Evolutionary conservation across 2,797 vertebrate species (phyloP), one percentile per base, ranked within the genome.

Genomic region (Pelochelys cantorii): DNA sequence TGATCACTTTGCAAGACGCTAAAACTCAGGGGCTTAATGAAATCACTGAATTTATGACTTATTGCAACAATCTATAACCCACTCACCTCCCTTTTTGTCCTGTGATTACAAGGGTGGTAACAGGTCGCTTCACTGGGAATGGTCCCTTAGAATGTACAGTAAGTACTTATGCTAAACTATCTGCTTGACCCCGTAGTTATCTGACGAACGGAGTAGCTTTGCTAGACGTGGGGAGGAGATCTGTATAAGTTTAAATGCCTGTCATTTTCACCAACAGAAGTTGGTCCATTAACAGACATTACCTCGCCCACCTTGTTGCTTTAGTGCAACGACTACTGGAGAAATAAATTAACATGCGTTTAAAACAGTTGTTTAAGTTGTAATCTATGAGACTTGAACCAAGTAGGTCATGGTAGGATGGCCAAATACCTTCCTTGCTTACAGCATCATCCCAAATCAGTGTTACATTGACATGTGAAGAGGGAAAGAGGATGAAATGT

Each of bases 401-500:
- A 83, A 75, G 57, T 27, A 57, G 27, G 11, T 83, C 68, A 27
- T 0, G 0, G 12, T 87, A 82, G 71, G 5, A 1, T 17, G 65
- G 65, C 68, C 62, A 62, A 55, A 18, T 62, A 42, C 84, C 86
- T 83, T 89, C 77, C 74, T 68, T 15, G 82, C 20, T 20, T 82
- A 74, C 68, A 86, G 37, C 77, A 62, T 55, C 62, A 20, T 78
- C 89, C 87, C 78, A 85, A 92, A 81, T 85, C 84, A 78, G 68
- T n/a, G 25, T 81, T n/a, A 60, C 4, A 0, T 10, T 81, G 92
- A 86, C 7, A 1, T 31, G 53, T 11, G 14, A 18, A 68, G 65
- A 59, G 88, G 83, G 59, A 91, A 95, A 90, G 34, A 71, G 42
- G 83, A 74, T 42, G 78, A 56, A 81, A 85, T 60, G 29, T 59